These are phyloP conservation scores for Argynnis bischoffii DNA, from an alignment of 2,888 invertebrate genomes.

Conservation along the genomic window DNA sequence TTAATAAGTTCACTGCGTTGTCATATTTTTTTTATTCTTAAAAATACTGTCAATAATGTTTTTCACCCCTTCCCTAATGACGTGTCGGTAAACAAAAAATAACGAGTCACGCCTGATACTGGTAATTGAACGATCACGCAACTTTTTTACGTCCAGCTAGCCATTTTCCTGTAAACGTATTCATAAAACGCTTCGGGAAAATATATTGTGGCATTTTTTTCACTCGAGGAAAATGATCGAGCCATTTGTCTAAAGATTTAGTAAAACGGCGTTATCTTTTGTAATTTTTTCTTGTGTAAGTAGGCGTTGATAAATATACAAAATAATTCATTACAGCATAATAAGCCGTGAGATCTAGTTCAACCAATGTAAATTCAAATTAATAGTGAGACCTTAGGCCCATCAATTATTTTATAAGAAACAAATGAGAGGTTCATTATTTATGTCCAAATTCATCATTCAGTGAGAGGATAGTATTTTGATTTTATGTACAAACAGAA, in stretches of 20 bases:
- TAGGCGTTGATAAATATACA: not conserved
- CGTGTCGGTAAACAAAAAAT: not conserved
- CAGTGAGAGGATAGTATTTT: no score
- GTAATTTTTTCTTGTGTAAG: not conserved
- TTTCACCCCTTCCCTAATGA: not conserved
- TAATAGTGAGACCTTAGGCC: no score
- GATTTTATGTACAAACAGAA: no score
- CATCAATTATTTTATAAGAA: no score
- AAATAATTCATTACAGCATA: not conserved
- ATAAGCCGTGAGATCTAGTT: no score
- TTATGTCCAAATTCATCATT: no score
- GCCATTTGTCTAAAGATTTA: constrained; percentile 6
- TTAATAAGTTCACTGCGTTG: constrained; percentile 22
- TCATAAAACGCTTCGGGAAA: constrained; percentile 30
- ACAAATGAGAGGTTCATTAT: no score
- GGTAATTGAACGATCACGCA: constrained; percentile 5
- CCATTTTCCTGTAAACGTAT: constrained; percentile 23
- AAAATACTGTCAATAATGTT: constrained; percentile 14
- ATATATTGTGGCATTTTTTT: constrained; percentile 26
- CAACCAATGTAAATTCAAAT: no score
- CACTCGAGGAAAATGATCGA: constrained; percentile 9
- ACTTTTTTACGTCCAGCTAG: constrained; percentile 13
- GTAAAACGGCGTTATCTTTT: constrained; percentile 7
- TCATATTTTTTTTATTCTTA: not conserved
- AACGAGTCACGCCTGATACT: constrained; percentile 14